Base-by-base conservation (phyloP, 2,888 invertebrate genomes). In the Bimastos eiseni region DNA sequence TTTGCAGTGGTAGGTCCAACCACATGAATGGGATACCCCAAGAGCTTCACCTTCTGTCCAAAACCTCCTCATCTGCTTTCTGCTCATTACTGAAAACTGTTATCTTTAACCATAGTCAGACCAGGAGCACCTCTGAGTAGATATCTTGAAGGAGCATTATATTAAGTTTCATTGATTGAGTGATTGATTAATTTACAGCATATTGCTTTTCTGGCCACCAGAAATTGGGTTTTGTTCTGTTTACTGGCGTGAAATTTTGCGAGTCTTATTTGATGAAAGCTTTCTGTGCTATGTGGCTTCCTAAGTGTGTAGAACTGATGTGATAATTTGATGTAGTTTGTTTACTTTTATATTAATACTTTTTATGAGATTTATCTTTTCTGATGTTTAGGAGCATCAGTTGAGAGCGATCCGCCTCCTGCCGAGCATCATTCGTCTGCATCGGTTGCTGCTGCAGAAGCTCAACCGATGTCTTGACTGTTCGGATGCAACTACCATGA, bases 401-500 rank as follows among this genome's bases (percentile, higher is more conserved):
- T 91, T 94, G 89, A 90, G 93, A 90, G 93, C 93, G 13, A 90
- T 94, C 88, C 91, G 93, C 70, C 92, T 92, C 88, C 91, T 94
- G 90, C 94, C 93, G 0, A 92, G 92, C 90, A 93, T 94, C 44
- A 89, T 93, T 55, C 92, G 90, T 83, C 92, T 93, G 19, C 93
- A 93, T 90, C 91, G 91, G 33, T 91, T 92, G 34, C 91, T 94
- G 89, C 91, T 93, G 89, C 91, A 92, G 91, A 92, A 91, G 89
- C 93, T 93, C 91, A 93, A 93, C 89, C 91, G 93, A 17, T 93
- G 93, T 89, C 92, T 94, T 44, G 93, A 93, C 92, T 92, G 92
- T 86, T 92, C 92, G n/a, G 93, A 94, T 89, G 94, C 93, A 13
- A 92, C 91, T 3, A 92, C 90, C 34, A 90, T 93, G 38, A 90